A percentile compares a stretch with the other conserved stretches of the same genome.
Evolutionary conservation across 2,113 vertebrate genomes (phyloP).

Genomic region (Poecile atricapillus): DNA sequence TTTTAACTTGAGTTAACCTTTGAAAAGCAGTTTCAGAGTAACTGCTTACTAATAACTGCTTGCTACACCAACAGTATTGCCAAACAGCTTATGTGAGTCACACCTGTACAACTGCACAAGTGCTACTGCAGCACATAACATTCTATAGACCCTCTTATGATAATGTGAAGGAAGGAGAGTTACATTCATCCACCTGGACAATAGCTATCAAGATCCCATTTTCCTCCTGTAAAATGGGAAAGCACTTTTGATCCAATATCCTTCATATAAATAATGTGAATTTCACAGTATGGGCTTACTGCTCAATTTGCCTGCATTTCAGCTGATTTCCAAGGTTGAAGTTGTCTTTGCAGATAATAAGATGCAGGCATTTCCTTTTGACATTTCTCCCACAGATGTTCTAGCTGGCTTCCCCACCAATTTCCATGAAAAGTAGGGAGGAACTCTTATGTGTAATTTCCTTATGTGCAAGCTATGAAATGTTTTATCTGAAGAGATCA

Average conservation of each 20-base stretch:
- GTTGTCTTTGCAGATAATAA: neutral
- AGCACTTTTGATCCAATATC: neutral
- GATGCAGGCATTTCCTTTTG: neutral
- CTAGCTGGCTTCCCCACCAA: neutral
- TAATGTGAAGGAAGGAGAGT: neutral
- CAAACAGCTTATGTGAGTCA: neutral
- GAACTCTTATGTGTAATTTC: neutral
- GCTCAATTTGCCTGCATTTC: neutral
- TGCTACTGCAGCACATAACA: neutral
- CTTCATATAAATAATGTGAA: neutral
- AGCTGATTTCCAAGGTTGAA: neutral
- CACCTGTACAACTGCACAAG: neutral
- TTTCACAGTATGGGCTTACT: neutral
- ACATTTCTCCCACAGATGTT: neutral
- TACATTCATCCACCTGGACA: neutral
- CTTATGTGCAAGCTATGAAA: neutral
- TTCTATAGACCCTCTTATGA: neutral
- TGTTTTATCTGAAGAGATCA: neutral
- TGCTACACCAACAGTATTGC: neutral
- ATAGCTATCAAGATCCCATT: neutral
- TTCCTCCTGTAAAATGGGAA: neutral
- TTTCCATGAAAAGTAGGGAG: neutral
- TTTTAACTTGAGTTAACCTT: conserved; percentile 11
- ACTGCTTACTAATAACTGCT: neutral
- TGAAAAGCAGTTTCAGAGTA: neutral